phyloP scores from a whole-genome alignment of 1,140 invertebrate genomes.

The Battus philenor region DNA sequence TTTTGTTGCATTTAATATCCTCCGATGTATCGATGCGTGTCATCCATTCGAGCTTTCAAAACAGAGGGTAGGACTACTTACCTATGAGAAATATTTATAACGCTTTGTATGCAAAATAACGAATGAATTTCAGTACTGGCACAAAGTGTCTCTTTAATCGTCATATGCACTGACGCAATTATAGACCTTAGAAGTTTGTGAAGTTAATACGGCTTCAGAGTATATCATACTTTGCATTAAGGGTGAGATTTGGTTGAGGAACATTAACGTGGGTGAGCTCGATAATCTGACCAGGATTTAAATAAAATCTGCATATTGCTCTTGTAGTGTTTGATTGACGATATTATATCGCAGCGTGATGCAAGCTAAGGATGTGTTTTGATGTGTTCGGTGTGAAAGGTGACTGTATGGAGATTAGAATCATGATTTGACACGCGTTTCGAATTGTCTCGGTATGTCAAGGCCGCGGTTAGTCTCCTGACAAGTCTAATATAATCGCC shows the following conservation, averaged over 20 bases:
- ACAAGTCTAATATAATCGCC: conserved; percentile 46
- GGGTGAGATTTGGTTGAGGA: conserved; percentile 24
- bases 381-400: conserved; percentile 53
- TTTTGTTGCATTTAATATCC: conserved; percentile 42
- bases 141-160: conserved; percentile 38
- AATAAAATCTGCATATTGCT: conserved; percentile 51
- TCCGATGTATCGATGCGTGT: conserved; percentile 51
- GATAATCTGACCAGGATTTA: conserved; percentile 33
- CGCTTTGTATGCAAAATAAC: conserved; percentile 70
- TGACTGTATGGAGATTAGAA: conserved; percentile 65
- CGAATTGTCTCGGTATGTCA: conserved; percentile 51
- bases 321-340: conserved; percentile 47
- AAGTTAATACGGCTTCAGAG: conserved; percentile 25
- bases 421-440: conserved; percentile 53
- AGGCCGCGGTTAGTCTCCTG: conserved; percentile 50
- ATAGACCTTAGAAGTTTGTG: conserved; percentile 37
- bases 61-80: conserved; percentile 43
- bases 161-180: conserved; percentile 33
- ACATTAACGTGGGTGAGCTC: conserved; percentile 34
- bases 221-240: conserved; percentile 10
- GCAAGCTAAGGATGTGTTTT: conserved; percentile 41
- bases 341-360: conserved; percentile 37
- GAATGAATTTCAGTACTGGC: conserved; percentile 42
- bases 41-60: conserved; percentile 57
- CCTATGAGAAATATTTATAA: conserved; percentile 68